phyloP scores from a whole-genome alignment of 2,888 invertebrate genomes.

The Sthenelais limicola region DNA sequence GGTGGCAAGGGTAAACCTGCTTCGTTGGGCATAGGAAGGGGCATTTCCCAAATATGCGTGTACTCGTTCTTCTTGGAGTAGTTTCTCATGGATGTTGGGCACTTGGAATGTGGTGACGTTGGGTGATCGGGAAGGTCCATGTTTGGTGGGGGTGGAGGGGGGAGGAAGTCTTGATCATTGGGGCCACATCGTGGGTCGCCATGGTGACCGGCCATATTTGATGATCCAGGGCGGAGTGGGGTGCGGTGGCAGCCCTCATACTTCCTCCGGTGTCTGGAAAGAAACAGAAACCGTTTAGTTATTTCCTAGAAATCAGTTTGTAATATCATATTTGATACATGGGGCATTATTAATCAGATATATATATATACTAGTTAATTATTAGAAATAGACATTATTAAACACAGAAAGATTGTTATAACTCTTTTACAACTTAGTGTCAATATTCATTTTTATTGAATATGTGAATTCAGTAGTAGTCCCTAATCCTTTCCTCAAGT shows the following conservation, averaged over 20 bases:
- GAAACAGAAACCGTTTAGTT: too few relatives aligned
- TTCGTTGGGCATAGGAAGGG: conserved; percentile 37
- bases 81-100: neutral
- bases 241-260: conserved; percentile 2
- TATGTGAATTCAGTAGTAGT: too few relatives aligned
- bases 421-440: too few relatives aligned
- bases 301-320: too few relatives aligned
- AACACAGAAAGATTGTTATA: too few relatives aligned
- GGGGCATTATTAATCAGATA: too few relatives aligned
- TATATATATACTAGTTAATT: too few relatives aligned
- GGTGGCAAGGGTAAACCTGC: neutral
- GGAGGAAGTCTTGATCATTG: conserved; percentile 32
- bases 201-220: too few relatives aligned
- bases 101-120: neutral
- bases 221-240: conserved; percentile 20
- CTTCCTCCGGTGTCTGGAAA: conserved; percentile 28
- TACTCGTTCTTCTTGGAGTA: conserved; percentile 37
- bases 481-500: too few relatives aligned
- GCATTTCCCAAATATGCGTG: conserved; percentile 41
- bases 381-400: too few relatives aligned
- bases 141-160: conserved; percentile 3
- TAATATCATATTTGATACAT: too few relatives aligned
- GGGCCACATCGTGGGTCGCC: conserved; percentile 21
- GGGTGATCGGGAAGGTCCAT: neutral
- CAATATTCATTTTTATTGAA: too few relatives aligned